Percentiles rank a stretch among this genome's conserved stretches.
These are phyloP conservation scores for Sceloporus undulatus DNA, from an alignment of 2,113 vertebrate genomes.

Conservation along the genomic window DNA sequence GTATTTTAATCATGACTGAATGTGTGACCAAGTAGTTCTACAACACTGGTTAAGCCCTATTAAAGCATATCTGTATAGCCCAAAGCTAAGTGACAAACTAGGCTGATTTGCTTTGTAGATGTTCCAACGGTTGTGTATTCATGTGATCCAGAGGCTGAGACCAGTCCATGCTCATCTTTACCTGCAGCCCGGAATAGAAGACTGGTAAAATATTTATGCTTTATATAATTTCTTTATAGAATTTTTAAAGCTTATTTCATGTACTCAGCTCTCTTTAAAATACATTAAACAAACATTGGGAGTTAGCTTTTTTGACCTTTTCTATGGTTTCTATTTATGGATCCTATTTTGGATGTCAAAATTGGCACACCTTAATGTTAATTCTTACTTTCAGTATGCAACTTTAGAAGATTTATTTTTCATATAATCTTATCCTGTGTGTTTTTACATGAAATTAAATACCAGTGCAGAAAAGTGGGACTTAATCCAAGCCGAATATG, in stretches of 20 bases:
- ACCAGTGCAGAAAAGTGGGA: not conserved
- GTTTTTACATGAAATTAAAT: not conserved
- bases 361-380: not conserved
- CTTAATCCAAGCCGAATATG: not conserved
- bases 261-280: too few relatives aligned
- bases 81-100: constrained; percentile 14
- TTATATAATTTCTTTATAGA: not conserved
- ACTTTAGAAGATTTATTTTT: constrained; percentile 1
- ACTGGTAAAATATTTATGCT: constrained; percentile 83
- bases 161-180: constrained; percentile 98
- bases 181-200: constrained; percentile 97
- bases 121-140: constrained; percentile 98
- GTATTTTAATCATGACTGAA: not conserved
- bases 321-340: not conserved
- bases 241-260: not conserved
- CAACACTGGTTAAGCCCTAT: not conserved
- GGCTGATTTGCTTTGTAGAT: constrained; percentile 81
- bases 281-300: too few relatives aligned
- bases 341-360: not conserved
- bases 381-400: constrained; percentile 1
- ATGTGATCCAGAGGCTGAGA: constrained; percentile 95
- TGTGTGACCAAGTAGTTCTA: not conserved
- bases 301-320: not conserved
- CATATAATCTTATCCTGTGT: too few relatives aligned
- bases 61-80: not conserved